Conservation (phyloP, 2,888 invertebrate genomes). For the Ectemnius lituratus region DNA sequence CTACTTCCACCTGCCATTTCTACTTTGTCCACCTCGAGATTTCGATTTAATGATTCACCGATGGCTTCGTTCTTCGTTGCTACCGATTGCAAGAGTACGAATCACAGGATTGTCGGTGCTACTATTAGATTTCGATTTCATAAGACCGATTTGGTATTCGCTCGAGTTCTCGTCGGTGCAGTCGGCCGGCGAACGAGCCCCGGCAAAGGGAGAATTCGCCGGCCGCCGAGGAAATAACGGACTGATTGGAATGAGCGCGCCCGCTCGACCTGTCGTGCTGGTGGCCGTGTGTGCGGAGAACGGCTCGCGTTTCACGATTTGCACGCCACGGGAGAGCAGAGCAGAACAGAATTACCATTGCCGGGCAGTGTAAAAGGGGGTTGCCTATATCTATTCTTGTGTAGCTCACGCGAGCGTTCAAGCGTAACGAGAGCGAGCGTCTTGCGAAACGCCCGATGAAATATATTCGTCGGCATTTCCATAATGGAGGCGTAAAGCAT, state of each 20-base stretch:
- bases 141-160: too few relatives aligned
- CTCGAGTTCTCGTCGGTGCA: too few relatives aligned
- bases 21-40: too few relatives aligned
- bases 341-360: slow-evolving; percentile 31
- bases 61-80: too few relatives aligned
- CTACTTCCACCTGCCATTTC: too few relatives aligned
- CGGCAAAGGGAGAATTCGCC: too few relatives aligned
- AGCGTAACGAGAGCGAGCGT: slow-evolving; percentile 56
- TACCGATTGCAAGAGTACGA: too few relatives aligned
- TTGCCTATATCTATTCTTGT: slow-evolving; percentile 38
- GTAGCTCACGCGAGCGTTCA: slow-evolving; percentile 41
- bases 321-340: slow-evolving; percentile 26
- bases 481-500: slow-evolving; percentile 41
- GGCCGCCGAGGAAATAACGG: not conserved
- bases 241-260: not conserved
- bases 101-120: too few relatives aligned
- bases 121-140: too few relatives aligned
- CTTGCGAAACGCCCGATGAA: slow-evolving; percentile 60
- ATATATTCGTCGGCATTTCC: slow-evolving; percentile 40
- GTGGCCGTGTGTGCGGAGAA: not conserved
- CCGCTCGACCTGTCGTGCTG: not conserved
- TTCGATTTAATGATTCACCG: too few relatives aligned
- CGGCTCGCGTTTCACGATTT: not conserved
- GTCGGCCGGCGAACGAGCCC: too few relatives aligned
- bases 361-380: slow-evolving; percentile 29